Conservation (phyloP, 30 jellyfish, hydroid and myxozoan genomes). For the Turritopsis dohrnii region DNA sequence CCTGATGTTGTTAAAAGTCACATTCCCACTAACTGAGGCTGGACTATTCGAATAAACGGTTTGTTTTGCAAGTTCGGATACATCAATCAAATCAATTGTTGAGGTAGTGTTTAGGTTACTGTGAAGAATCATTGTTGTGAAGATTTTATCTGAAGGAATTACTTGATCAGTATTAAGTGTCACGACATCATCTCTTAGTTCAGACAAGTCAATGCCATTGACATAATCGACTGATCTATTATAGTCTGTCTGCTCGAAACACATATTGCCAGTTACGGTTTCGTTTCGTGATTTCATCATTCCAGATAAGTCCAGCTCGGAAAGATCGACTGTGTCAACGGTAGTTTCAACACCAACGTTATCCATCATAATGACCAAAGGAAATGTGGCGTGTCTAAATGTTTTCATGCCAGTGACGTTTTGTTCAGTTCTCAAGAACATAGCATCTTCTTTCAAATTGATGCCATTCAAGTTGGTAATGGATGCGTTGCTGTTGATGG, state of each 20-base stretch:
- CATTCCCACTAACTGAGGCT: constrained; percentile 21
- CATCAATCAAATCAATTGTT: constrained; percentile 39
- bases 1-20: constrained; percentile 3
- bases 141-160: constrained; percentile 28
- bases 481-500: constrained; percentile 11
- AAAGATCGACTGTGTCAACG: constrained; percentile 64
- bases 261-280: constrained; percentile 32
- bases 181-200: constrained; percentile 46
- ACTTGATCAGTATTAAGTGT: constrained; percentile 44
- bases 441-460: constrained; percentile 30
- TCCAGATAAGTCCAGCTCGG: constrained; percentile 18
- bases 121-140: constrained; percentile 12
- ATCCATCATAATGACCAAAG: not conserved
- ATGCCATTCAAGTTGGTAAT: constrained; percentile 24
- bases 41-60: not conserved
- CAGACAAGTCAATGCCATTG: constrained; percentile 47
- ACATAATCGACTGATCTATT: constrained; percentile 22
- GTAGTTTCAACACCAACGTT: constrained; percentile 36
- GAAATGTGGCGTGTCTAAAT: not conserved
- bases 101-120: constrained; percentile 38
- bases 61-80: constrained; percentile 25
- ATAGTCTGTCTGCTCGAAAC: constrained; percentile 31
- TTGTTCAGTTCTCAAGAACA: constrained; percentile 42
- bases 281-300: constrained; percentile 32
- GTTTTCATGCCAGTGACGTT: constrained; percentile 36